These are phyloP conservation scores for Branchipolynoe longqiensis DNA, from an alignment of 2,888 invertebrate genomes.

Conservation along the genomic window DNA sequence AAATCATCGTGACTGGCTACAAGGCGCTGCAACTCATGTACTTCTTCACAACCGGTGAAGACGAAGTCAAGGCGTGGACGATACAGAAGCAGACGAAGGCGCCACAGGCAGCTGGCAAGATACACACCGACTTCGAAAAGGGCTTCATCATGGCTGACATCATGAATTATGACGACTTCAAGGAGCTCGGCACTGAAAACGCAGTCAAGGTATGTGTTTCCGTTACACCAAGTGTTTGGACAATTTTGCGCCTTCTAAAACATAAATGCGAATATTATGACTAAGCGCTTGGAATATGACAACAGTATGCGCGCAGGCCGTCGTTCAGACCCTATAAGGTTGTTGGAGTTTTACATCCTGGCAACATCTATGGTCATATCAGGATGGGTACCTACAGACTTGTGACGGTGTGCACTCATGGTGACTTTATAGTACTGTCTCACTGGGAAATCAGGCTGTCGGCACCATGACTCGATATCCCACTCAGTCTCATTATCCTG, in stretches of 20 bases:
- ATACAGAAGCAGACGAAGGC: slow-evolving; percentile 99
- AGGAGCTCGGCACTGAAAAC: slow-evolving; percentile 95
- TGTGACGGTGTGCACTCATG: no score
- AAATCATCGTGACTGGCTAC: slow-evolving; percentile 98
- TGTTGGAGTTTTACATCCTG: no score
- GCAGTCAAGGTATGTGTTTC: slow-evolving; percentile 90
- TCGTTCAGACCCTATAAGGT: no score
- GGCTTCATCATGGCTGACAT: slow-evolving; percentile 99
- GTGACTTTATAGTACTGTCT: no score
- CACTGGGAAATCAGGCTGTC: no score
- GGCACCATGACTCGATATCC: no score
- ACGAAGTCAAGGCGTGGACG: slow-evolving; percentile 99
- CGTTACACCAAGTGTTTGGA: background rate
- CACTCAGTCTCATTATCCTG: no score
- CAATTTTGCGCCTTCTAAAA: background rate
- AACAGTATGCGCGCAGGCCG: no score
- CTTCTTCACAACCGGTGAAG: slow-evolving; percentile 98
- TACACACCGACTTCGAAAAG: slow-evolving; percentile 99
- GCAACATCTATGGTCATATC: no score
- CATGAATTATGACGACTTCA: slow-evolving; percentile 98
- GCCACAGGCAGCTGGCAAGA: slow-evolving; percentile 98
- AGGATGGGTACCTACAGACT: no score
- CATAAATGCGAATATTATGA: no score
- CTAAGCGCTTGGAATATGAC: no score
- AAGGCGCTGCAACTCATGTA: slow-evolving; percentile 97